Evolutionary conservation across 1,140 invertebrate genomes (phyloP), one percentile per base, ranked within the genome.

Genomic region (Pararge aegeria): DNA sequence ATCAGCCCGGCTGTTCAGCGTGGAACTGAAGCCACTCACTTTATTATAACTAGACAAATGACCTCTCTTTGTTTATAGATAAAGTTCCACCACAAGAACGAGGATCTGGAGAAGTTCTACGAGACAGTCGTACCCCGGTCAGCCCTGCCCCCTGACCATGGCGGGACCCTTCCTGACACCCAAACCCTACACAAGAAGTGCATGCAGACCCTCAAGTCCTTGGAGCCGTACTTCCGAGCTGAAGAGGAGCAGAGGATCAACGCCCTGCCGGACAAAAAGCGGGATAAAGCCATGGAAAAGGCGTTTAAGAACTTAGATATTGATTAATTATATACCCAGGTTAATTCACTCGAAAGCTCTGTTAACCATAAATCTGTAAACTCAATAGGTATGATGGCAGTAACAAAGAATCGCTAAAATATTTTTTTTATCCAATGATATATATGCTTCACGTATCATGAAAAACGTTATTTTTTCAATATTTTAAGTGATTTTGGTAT

Each of bases 291-390:
- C 0, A 70, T 86, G 69, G 81, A 87, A 15, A 78, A 67, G 38
- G 78, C 74, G 0, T 89, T 89, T 49, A 89, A 86, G 65, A 86
- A 85, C 48, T 58, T 89, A 4, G 86, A 89, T 6, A 89, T 89
- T 52, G 84, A 89, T 70, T 89, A 80, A 51, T 54, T 62, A 5
- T 10, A 3, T 3, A 5, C 2, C 2, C 24, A 24, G 7, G 7
- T n/a, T n/a, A n/a, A n/a, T n/a, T n/a, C n/a, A n/a, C n/a, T n/a
- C n/a, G n/a, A n/a, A n/a, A n/a, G n/a, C n/a, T n/a, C n/a, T n/a
- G n/a, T n/a, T n/a, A n/a, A n/a, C n/a, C n/a, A n/a, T n/a, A n/a
- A n/a, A n/a, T n/a, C n/a, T n/a, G n/a, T n/a, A n/a, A n/a, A n/a
- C n/a, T n/a, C n/a, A n/a, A n/a, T n/a, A n/a, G n/a, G n/a, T n/a